Conservation (phyloP, 2,888 invertebrate species). For the Cremastobaeus sp. region DNA sequence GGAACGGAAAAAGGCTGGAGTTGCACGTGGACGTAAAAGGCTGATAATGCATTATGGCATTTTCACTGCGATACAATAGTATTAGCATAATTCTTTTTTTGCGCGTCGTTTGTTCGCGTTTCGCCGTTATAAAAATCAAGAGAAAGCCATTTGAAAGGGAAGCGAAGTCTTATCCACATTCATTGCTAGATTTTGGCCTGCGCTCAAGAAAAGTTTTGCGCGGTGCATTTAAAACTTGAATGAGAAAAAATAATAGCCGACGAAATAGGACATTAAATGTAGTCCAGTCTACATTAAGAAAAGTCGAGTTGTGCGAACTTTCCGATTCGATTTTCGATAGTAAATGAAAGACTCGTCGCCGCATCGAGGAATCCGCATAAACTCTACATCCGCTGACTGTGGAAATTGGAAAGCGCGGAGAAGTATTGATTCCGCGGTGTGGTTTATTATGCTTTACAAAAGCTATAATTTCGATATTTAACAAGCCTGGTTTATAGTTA, state of each 20-base stretch:
- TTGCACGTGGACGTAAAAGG: conserved; percentile 7
- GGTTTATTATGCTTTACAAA: conserved; percentile 32
- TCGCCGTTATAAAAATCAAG: conserved; percentile 35
- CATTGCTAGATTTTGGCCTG: conserved; percentile 65
- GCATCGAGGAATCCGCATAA: conserved; percentile 27
- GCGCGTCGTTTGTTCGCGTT: background rate
- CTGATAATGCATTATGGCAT: conserved; percentile 35
- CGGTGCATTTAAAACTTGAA: conserved; percentile 65
- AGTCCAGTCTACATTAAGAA: conserved; percentile 40
- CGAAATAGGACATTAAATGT: conserved; percentile 65
- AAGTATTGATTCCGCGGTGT: conserved; percentile 31
- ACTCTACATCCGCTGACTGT: conserved; percentile 28
- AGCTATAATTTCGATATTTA: conserved; percentile 36
- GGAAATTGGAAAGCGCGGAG: conserved; percentile 35
- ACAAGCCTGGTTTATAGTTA: conserved; percentile 19
- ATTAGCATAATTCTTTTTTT: conserved; percentile 44
- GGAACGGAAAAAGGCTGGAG: background rate
- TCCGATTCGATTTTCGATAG: conserved; percentile 52
- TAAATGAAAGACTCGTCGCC: conserved; percentile 36
- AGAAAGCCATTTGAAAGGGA: conserved; percentile 48
- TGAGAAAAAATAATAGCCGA: conserved; percentile 65
- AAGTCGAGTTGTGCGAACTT: conserved; percentile 46
- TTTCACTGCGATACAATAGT: conserved; percentile 33
- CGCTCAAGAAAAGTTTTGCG: conserved; percentile 52
- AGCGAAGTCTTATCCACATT: conserved; percentile 67